Percentiles rank a stretch among this genome's conserved stretches.
phyloP scores from a whole-genome alignment of 2,113 vertebrate genomes.

The mouse (Mus musculus) region GRCm39 chr7:104719001-104719500 shows the following conservation, averaged over 20 bases:
- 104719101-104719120: constrained; percentile 56
- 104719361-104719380: constrained; percentile 53
- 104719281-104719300: constrained; percentile 71
- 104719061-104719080: constrained; percentile 79
- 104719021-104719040: constrained; percentile 86
- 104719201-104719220: constrained; percentile 74
- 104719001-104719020: constrained; percentile 81
- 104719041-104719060: constrained; percentile 85
- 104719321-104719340: constrained; percentile 74
- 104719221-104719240: constrained; percentile 72
- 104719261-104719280: constrained; percentile 70
- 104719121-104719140: constrained; percentile 72
- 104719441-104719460: constrained; percentile 77
- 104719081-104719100: constrained; percentile 70
- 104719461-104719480: constrained; percentile 62
- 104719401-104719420: constrained; percentile 66
- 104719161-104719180: constrained; percentile 74
- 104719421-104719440: constrained; percentile 70
- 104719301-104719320: constrained; percentile 68
- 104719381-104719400: constrained; percentile 73
- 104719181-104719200: constrained; percentile 63
- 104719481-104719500: constrained; percentile 73
- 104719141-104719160: constrained; percentile 81
- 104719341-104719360: constrained; percentile 58
- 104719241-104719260: constrained; percentile 68